phyloP scores from a whole-genome alignment of 2,113 vertebrate species.

The Cygnus buccinator region DNA sequence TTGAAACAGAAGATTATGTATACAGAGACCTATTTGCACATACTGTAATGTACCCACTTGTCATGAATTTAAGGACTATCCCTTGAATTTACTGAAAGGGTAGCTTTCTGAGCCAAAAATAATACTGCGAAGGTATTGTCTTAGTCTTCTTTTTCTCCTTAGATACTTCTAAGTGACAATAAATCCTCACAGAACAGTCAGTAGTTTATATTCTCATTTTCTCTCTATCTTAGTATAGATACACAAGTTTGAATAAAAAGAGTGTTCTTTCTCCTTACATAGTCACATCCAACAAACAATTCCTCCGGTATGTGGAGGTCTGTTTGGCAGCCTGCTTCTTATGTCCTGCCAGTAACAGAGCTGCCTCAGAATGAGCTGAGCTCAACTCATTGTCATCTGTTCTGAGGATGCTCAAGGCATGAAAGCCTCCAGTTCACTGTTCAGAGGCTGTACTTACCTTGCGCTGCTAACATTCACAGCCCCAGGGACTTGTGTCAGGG shows the following conservation, averaged over 20 bases:
- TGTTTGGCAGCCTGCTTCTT: neutral
- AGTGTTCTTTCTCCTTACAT: neutral
- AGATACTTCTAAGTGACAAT: neutral
- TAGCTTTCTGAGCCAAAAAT: constrained; percentile 12
- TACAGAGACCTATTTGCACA: neutral
- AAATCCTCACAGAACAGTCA: neutral
- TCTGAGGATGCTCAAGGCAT: neutral
- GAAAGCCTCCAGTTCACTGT: neutral
- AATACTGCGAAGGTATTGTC: neutral
- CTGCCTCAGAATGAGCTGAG: neutral
- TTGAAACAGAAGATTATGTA: neutral
- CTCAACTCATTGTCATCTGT: accelerated
- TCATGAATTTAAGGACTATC: neutral
- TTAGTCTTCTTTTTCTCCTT: neutral
- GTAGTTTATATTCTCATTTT: neutral
- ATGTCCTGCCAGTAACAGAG: neutral
- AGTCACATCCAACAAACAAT: neutral
- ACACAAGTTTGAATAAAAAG: neutral
- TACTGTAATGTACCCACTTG: neutral
- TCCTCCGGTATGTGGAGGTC: neutral
- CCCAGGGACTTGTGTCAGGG: neutral
- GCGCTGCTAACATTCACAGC: neutral
- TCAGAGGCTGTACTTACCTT: neutral
- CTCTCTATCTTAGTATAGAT: neutral
- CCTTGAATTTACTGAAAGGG: neutral